Evolutionary conservation across 2,888 invertebrate genomes (phyloP), one percentile per base, ranked within the genome.

Genomic region (Philereme vetulata): DNA sequence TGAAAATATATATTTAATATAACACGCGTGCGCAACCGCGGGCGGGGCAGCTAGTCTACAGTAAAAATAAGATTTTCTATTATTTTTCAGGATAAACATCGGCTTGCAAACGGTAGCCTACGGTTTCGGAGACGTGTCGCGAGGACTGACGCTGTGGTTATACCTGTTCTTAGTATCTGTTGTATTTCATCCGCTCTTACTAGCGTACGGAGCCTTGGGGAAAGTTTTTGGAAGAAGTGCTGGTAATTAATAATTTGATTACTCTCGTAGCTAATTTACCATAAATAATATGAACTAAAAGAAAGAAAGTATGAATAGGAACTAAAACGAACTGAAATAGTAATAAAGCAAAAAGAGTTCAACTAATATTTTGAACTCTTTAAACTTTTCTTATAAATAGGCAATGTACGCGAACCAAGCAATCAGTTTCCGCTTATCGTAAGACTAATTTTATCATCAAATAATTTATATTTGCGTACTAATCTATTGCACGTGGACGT

Each of bases 51-150:
- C 21, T 21, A 21, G 21, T 21, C 21, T 21, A 21, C 21, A 21
- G 2, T 21, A 21, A 21, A 21, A 21, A 21, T 21, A 21, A 1
- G 21, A 38, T 3, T 8, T 6, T 38, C 3, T 8, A 21, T 38
- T 38, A 42, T 62, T 55, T 72, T 70, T 45, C 75, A 91, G 91
- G 68, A 85, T 92, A 70, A 87, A 89, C 58, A 61, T 91, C 9
- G 92, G 89, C 2, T 62, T 85, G 42, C 76, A 75, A 21, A 75
- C 81, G 6, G 77, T 92, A n/a, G 72, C 74, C 3, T 52, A 82
- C 49, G 91, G 90, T 6, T 92, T 92, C 49, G 90, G 90, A 3
- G 88, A 90, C 58, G 81, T 91, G 47, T 64, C 66, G 33, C 84
- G 91, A 7, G 89, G 82, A 4, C 66, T 73, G 1, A 85, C 79